These are phyloP conservation scores for Dendronephthya gigantea DNA, from an alignment of 64 coral and sea anemone species.

Conservation along the genomic window DNA sequence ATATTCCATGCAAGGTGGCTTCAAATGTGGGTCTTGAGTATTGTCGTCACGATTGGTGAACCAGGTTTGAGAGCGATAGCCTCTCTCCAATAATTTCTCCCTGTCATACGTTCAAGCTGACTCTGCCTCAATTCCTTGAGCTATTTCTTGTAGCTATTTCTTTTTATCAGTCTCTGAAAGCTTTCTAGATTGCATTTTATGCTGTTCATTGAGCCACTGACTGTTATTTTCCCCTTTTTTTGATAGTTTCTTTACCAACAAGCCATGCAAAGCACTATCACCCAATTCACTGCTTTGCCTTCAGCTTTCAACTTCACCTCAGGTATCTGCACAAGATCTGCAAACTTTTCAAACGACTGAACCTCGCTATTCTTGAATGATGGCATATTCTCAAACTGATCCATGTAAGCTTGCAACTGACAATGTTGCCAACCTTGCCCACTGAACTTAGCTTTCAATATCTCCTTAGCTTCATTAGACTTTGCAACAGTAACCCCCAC, in stretches of 20 bases:
- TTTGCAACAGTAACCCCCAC: slow-evolving; percentile 17
- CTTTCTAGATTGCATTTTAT: background rate
- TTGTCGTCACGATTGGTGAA: too few species aligned
- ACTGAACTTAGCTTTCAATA: slow-evolving; percentile 36
- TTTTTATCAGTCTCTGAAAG: background rate
- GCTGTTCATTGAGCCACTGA: background rate
- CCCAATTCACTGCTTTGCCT: background rate
- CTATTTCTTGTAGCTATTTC: background rate
- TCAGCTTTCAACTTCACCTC: slow-evolving; percentile 30
- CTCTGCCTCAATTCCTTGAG: background rate
- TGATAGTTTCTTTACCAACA: slow-evolving; percentile 12
- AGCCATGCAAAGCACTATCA: slow-evolving; percentile 2
- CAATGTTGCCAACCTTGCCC: slow-evolving; percentile 17
- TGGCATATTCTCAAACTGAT: slow-evolving; percentile 24
- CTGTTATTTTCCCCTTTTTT: slow-evolving; percentile 13
- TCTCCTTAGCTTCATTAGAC: slow-evolving; percentile 46
- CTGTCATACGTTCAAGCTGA: background rate
- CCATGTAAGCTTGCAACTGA: slow-evolving; percentile 33
- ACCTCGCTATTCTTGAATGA: slow-evolving; percentile 15
- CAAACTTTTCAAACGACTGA: slow-evolving; percentile 35
- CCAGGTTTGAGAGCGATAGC: background rate
- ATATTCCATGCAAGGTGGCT: too few species aligned
- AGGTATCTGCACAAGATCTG: slow-evolving; percentile 27
- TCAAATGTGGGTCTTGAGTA: too few species aligned
- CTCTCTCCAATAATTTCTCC: background rate